Conservation (phyloP, 2,888 invertebrate species). For the Portevinia maculata region DNA sequence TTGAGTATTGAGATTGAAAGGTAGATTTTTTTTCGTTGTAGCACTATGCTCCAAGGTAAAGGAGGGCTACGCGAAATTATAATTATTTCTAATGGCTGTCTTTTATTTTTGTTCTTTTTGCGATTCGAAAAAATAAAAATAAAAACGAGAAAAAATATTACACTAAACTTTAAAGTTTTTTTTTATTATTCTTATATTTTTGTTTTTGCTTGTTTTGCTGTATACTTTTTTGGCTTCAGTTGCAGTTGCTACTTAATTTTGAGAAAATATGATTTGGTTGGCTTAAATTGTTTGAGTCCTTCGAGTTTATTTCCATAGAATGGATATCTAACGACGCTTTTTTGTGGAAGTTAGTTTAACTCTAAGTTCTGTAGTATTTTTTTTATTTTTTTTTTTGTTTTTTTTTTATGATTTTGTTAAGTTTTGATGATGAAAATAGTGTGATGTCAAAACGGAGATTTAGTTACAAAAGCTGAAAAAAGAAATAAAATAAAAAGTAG, state of each 20-base stretch:
- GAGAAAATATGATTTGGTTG: conserved; percentile 68
- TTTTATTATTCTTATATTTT: conserved; percentile 36
- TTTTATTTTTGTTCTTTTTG: no score
- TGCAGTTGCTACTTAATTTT: conserved; percentile 71
- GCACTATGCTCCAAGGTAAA: conserved; percentile 48
- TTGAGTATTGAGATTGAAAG: conserved; percentile 61
- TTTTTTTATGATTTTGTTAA: conserved; percentile 77
- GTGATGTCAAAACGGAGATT: conserved; percentile 83
- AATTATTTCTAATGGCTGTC: conserved; percentile 40
- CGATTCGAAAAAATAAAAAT: conserved; percentile 43
- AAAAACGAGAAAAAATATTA: conserved; percentile 45
- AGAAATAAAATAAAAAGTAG: conserved; percentile 63
- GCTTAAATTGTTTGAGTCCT: conserved; percentile 62
- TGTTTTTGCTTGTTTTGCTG: conserved; percentile 39
- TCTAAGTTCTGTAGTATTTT: conserved; percentile 79
- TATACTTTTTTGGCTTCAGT: conserved; percentile 69
- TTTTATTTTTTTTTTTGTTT: conserved; percentile 74
- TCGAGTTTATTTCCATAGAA: conserved; percentile 60
- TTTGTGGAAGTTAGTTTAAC: conserved; percentile 71
- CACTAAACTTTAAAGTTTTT: conserved; percentile 59
- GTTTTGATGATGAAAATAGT: conserved; percentile 82
- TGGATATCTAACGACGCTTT: conserved; percentile 68
- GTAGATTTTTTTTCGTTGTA: conserved; percentile 26
- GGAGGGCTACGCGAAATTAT: conserved; percentile 58
- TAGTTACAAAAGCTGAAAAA: conserved; percentile 83